A percentile compares a stretch with the other conserved stretches of the same genome.
Conservation (phyloP, 2,113 vertebrate species). For the Brachionichthys hirsutus region DNA sequence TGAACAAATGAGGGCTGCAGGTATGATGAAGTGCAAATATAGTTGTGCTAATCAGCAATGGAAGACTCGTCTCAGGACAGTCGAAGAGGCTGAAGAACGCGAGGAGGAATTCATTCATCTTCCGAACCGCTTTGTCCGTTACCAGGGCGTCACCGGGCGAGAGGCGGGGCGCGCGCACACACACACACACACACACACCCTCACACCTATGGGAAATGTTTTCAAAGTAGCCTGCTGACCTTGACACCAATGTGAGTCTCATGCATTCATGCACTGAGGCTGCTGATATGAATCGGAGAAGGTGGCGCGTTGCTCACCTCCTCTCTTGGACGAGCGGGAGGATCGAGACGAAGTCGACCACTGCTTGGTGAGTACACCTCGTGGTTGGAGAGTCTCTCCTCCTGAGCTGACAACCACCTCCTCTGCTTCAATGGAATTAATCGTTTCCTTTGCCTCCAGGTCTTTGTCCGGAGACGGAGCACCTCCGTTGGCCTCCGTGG, state of each 20-base stretch:
- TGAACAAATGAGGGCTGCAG: conserved; percentile 5
- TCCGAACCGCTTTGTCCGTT: too few species aligned
- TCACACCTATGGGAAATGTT: too few species aligned
- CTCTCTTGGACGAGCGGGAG: conserved; percentile 93
- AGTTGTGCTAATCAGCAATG: conserved; percentile 15
- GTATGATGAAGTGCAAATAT: neutral
- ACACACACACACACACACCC: too few species aligned
- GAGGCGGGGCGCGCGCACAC: too few species aligned
- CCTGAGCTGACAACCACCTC: conserved; percentile 63
- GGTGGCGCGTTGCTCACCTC: conserved; percentile 80
- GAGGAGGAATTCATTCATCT: too few species aligned
- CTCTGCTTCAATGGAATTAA: conserved; percentile 73
- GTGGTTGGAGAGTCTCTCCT: conserved; percentile 79
- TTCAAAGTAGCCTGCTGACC: too few species aligned
- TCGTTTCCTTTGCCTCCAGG: conserved; percentile 78
- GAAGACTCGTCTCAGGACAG: neutral
- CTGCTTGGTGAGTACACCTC: conserved; percentile 91
- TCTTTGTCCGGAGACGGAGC: conserved; percentile 69
- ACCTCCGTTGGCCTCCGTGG: conserved; percentile 58
- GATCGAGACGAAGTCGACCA: conserved; percentile 98
- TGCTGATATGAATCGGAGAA: neutral
- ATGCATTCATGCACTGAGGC: neutral
- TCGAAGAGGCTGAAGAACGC: neutral
- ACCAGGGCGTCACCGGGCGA: too few species aligned
- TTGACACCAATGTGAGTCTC: neutral